Percentiles rank a stretch among this genome's conserved stretches.
Conservation (phyloP, 2,797 vertebrate species). For the Silurus aristotelis region DNA sequence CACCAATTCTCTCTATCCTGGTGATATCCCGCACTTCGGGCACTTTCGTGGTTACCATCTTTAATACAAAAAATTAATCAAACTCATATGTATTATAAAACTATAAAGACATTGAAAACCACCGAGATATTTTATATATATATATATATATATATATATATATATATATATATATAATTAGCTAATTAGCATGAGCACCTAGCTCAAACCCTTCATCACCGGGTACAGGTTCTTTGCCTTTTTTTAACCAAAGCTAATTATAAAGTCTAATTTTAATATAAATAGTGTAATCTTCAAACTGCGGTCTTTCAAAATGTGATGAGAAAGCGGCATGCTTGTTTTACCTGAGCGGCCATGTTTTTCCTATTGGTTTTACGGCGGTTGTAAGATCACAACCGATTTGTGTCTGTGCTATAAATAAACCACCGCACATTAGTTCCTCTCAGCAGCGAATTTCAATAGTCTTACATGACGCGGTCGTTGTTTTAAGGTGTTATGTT, state of each 20-base stretch:
- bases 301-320: background rate
- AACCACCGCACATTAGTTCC: background rate
- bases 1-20: slow-evolving; percentile 89
- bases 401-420: slow-evolving; percentile 45
- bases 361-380: slow-evolving; percentile 31
- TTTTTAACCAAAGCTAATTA: background rate
- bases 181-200: too few species aligned
- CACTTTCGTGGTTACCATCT: slow-evolving; percentile 85
- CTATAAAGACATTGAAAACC: background rate
- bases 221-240: background rate
- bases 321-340: background rate
- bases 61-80: background rate
- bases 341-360: slow-evolving; percentile 63
- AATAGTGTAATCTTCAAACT: background rate
- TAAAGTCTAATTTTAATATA: background rate
- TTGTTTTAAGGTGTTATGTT: too few species aligned
- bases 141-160: too few species aligned
- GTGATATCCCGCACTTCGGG: slow-evolving; percentile 91
- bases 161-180: too few species aligned
- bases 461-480: too few species aligned
- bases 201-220: too few species aligned
- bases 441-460: background rate
- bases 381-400: slow-evolving; percentile 44
- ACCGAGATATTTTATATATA: too few species aligned
- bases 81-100: background rate